A percentile compares a stretch with the other conserved stretches of the same genome.
phyloP scores from a whole-genome alignment of 2,113 vertebrate species.

The Lanius collurio region DNA sequence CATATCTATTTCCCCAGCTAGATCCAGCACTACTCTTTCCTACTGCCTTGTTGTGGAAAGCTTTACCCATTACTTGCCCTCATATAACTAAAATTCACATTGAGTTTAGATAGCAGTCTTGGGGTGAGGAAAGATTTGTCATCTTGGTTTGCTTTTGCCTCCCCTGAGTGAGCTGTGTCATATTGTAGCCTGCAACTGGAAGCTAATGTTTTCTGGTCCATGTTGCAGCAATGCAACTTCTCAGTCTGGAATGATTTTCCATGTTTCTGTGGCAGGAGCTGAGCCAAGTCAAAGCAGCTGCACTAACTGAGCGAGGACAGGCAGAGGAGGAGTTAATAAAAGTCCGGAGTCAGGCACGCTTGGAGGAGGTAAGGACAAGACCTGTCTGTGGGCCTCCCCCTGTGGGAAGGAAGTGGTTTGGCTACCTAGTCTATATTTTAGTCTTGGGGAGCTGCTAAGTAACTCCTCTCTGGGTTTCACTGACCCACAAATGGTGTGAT shows the following conservation, averaged over 20 bases:
- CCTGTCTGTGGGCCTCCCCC: not conserved
- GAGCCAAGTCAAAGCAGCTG: constrained; percentile 77
- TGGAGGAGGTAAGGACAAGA: constrained; percentile 84
- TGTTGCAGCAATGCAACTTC: not conserved
- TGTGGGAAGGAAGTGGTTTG: not conserved
- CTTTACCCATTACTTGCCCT: not conserved
- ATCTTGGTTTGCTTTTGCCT: not conserved
- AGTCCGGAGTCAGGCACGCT: constrained; percentile 75
- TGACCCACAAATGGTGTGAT: not conserved
- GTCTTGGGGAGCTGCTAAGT: not conserved
- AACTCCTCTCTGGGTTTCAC: not conserved
- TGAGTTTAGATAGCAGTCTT: not conserved
- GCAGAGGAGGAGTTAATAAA: constrained; percentile 86
- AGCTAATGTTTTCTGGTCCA: not conserved
- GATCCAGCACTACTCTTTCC: not conserved
- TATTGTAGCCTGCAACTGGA: accelerated
- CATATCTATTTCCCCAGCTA: not conserved
- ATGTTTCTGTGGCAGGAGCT: constrained; percentile 79
- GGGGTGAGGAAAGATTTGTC: not conserved
- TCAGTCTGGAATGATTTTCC: not conserved
- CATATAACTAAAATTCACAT: not conserved
- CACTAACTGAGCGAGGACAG: constrained; percentile 77
- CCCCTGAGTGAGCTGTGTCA: not conserved
- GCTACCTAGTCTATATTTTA: not conserved
- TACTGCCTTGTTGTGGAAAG: not conserved